These are phyloP conservation scores for Macrostomum lignano DNA, from an alignment of 1,140 invertebrate genomes.

Conservation along the genomic window DNA sequence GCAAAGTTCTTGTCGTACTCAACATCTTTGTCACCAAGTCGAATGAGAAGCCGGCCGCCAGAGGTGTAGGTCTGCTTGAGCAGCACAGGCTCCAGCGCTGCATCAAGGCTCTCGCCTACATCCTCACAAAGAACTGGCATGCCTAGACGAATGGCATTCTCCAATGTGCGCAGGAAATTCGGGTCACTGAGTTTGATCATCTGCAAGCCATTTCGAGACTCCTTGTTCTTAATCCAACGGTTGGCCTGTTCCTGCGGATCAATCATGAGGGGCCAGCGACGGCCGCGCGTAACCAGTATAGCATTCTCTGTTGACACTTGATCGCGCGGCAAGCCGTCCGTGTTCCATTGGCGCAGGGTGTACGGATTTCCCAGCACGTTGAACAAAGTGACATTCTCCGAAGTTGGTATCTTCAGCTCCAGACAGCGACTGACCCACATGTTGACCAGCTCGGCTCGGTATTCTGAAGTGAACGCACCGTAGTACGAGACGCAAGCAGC, in stretches of 20 bases:
- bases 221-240: constrained; percentile 53
- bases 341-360: constrained; percentile 53
- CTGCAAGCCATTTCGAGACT: constrained; percentile 39
- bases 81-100: constrained; percentile 26
- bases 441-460: constrained; percentile 6
- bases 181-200: constrained; percentile 39
- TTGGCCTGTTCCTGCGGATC: constrained; percentile 69
- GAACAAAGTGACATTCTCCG: constrained; percentile 34
- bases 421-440: constrained; percentile 12
- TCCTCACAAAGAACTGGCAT: constrained; percentile 27
- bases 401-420: constrained; percentile 22
- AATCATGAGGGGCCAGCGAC: constrained; percentile 56
- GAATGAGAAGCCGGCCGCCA: constrained; percentile 23
- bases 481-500: constrained; percentile 28
- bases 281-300: constrained; percentile 45
- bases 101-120: constrained; percentile 24
- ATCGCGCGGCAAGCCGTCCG: constrained; percentile 47
- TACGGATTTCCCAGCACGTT: constrained; percentile 48
- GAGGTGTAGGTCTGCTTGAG: constrained; percentile 25
- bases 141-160: constrained; percentile 26
- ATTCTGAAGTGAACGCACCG: constrained; percentile 31
- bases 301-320: constrained; percentile 56
- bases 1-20: constrained; percentile 37
- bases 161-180: constrained; percentile 31
- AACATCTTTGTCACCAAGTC: constrained; percentile 24